These are phyloP conservation scores for Microcebus murinus DNA, from an alignment of 2,113 vertebrate species.

Conservation along the genomic window DNA sequence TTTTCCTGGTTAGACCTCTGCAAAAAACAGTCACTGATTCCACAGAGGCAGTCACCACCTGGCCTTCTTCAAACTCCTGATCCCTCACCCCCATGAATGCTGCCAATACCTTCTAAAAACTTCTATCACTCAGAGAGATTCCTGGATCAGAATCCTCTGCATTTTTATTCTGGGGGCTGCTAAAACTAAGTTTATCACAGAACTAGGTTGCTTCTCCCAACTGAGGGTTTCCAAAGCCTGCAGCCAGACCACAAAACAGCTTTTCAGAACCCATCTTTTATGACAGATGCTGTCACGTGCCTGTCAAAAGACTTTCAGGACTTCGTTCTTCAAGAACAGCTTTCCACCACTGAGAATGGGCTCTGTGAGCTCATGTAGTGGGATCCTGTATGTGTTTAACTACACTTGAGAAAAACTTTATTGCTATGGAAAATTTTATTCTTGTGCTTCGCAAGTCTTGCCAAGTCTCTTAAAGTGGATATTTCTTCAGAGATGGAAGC, in stretches of 20 bases:
- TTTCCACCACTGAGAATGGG: not conserved
- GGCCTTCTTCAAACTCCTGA: not conserved
- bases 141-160: not conserved
- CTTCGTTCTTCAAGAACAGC: not conserved
- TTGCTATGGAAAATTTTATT: not conserved
- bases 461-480: slow-evolving; percentile 4
- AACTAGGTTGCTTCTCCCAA: not conserved
- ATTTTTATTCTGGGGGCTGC: not conserved
- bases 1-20: not conserved
- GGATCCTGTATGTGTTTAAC: not conserved
- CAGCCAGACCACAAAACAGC: not conserved
- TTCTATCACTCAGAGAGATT: not conserved
- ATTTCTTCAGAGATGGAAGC: slow-evolving; percentile 69
- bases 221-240: not conserved
- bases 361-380: not conserved
- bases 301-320: not conserved
- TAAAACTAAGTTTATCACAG: not conserved
- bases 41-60: not conserved
- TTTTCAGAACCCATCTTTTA: not conserved
- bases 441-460: not conserved
- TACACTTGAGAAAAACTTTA: not conserved
- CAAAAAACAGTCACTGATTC: not conserved
- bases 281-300: not conserved
- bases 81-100: accelerated
- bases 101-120: not conserved